Conservation (phyloP, 2,797 vertebrate species). For the Psittacula echo region DNA sequence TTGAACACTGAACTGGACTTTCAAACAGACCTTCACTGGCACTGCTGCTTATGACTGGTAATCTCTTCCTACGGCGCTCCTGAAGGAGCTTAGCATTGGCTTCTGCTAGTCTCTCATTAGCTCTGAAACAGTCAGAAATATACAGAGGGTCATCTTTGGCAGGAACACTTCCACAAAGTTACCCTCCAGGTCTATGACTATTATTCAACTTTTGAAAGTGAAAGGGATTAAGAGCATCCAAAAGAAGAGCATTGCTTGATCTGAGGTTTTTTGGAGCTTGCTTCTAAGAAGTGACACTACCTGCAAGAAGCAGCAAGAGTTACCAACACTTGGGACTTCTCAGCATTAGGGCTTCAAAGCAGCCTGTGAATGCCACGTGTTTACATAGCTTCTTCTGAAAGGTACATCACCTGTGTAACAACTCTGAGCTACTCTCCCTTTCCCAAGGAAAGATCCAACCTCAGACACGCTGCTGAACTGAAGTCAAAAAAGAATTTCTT, state of each 20-base stretch:
- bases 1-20: slow-evolving; percentile 48
- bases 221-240: not conserved
- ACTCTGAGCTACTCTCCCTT: not conserved
- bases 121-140: not conserved
- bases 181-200: not conserved
- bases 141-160: not conserved
- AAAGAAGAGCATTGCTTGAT: not conserved
- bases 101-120: no score
- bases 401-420: fast-evolving
- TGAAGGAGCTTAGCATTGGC: no score
- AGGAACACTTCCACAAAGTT: not conserved
- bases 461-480: not conserved
- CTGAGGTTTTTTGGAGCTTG: not conserved
- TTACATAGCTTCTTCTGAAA: not conserved
- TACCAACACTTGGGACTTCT: not conserved
- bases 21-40: not conserved
- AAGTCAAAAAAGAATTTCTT: not conserved
- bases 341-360: no score
- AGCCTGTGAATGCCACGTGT: no score
- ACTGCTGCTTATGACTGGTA: not conserved
- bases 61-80: no score
- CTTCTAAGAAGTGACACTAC: not conserved
- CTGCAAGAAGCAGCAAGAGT: not conserved
- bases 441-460: not conserved
- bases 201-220: not conserved